Base-by-base conservation (phyloP, 2,888 invertebrate species). In the Lymantria monacha region DNA sequence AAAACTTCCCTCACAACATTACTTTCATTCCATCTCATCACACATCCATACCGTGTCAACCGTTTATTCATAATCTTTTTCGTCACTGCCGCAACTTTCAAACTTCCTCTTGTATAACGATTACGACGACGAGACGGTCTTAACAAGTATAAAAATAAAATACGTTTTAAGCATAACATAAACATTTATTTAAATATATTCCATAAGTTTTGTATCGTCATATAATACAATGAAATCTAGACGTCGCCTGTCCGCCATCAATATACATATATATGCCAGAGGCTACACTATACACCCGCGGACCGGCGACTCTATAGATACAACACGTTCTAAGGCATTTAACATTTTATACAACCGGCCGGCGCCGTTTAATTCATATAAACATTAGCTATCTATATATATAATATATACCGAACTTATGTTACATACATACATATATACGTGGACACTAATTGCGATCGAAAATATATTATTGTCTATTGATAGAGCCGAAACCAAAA, bases 151-250 rank as follows among this genome's bases (percentile, higher is more conserved):
- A 22, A 2, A 7, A 66, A 59, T 57, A 70, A 70, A 65, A 60
- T 64, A 56, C 41, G 42, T 46, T 40, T n/a, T 76, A 83, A 86
- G 87, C 87, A 83, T 84, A 88, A 86, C 87, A 75, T 87, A 86
- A 87, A 85, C 86, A 85, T 79, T 86, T 87, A 87, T 86, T 87
- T 85, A 82, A 87, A 86, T 86, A 87, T 84, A 72, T 74, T 81
- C 76, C 76, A 79, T 81, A 75, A 67, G 70, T 79, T 58, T 80
- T 79, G 79, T 80, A 87, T 83, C 70, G 77, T 76, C 44, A 51
- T 84, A 87, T 85, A 83, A 83, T 87, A 88, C 85, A 87, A 75
- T 75, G 72, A 69, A 66, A 75, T 82, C 45, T 51, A 50, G 52
- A 44, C 45, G 50, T 46, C 42, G 45, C 46, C 42, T 51, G 41